Evolutionary conservation across 2,797 vertebrate species (phyloP), one percentile per base, ranked within the genome.

Genomic region (Poecilia velifera): DNA sequence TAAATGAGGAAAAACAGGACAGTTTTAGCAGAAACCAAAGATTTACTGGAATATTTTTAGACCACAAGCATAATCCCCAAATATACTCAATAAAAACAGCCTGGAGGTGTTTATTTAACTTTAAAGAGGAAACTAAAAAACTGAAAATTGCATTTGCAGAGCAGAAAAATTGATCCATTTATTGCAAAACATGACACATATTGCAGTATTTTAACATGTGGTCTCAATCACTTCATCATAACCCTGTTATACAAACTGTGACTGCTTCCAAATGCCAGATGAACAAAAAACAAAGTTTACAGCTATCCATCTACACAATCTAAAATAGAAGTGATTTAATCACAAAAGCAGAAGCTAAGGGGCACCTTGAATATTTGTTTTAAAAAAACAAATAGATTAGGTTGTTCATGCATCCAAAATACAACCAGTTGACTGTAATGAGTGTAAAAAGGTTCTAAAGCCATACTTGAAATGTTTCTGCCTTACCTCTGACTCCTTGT

Each of bases 401-500:
- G 31, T 31, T 31, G 31, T 13, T 12, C 36, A 41, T 41, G 20
- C 41, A 4, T 41, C 36, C 20, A 39, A 70, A 43, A 70, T 45
- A n/a, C 10, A 45, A 43, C 39, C 10, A 70, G n/a, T 28, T 70
- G 16, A 70, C 66, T n/a, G 10, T 70, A 28, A n/a, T 39, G 18
- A 22, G 18, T 36, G 34, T 22, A 39, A 10, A 36, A 36, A 41
- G 64, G 36, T 10, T 66, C 34, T 36, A 28, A 74, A 64, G 4
- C 22, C 36, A 39, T 31, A 62, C 4, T 43, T 46, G 45, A 31
- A 2, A 76, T 51, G 71, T 68, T 43, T 25, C 68, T 4, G 25
- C 66, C n/a, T 28, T 96, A 99, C 98, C 97, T 99, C 98, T 34
- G 97, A 99, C 90, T 99, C 98, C 92, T 99, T 99, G 94, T 99